These are phyloP conservation scores for Grus americana DNA, from an alignment of 2,113 vertebrate species.

Conservation along the genomic window DNA sequence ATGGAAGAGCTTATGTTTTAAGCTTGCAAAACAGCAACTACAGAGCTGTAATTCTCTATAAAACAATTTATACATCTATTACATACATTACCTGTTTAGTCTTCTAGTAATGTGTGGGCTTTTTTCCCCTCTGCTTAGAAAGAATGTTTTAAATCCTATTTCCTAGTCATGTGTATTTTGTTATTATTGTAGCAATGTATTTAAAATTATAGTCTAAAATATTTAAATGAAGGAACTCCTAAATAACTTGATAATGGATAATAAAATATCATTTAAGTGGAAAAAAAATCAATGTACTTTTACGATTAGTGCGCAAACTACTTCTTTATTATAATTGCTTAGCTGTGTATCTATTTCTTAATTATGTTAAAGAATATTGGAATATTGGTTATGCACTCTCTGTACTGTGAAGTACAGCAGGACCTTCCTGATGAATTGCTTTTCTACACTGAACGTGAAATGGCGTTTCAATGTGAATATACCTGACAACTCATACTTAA, in stretches of 20 bases:
- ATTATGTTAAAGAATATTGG: background rate
- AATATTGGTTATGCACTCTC: background rate
- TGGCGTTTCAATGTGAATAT: background rate
- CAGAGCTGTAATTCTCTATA: background rate
- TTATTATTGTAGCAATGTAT: background rate
- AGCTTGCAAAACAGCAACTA: background rate
- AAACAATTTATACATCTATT: background rate
- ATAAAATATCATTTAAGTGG: background rate
- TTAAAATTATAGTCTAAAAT: background rate
- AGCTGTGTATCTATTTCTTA: background rate
- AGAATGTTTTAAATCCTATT: background rate
- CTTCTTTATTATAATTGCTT: background rate
- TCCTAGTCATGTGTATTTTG: background rate
- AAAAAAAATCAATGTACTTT: background rate
- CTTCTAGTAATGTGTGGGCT: background rate
- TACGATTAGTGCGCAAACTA: background rate
- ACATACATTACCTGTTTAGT: background rate
- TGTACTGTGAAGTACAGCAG: background rate
- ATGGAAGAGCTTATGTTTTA: background rate
- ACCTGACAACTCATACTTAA: background rate
- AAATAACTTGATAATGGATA: background rate
- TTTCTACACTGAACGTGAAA: background rate
- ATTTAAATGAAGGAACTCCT: background rate
- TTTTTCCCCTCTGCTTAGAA: background rate
- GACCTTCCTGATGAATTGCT: background rate